Evolutionary conservation across 2,888 invertebrate genomes (phyloP).

Genomic region (Mayetiola destructor): DNA sequence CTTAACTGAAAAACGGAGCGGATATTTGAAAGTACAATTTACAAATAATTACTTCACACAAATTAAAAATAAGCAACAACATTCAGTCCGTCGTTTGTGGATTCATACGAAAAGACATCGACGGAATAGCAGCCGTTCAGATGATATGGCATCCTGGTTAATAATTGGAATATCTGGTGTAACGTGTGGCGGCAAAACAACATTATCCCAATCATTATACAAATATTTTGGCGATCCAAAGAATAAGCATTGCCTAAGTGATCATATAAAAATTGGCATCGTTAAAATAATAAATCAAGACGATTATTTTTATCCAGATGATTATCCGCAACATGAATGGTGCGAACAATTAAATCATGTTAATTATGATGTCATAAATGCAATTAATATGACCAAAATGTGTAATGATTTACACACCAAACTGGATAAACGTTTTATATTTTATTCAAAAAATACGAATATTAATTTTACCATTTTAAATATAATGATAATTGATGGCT

Average conservation of each 20-base stretch:
- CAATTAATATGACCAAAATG: slow-evolving; percentile 62
- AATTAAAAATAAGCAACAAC: not conserved
- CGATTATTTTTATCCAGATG: slow-evolving; percentile 53
- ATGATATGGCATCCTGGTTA: slow-evolving; percentile 38
- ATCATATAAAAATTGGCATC: slow-evolving; percentile 31
- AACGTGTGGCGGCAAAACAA: slow-evolving; percentile 53
- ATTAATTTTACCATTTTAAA: slow-evolving; percentile 30
- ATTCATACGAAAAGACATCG: not conserved
- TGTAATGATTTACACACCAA: slow-evolving; percentile 40
- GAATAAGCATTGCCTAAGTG: slow-evolving; percentile 23
- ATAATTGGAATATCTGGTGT: slow-evolving; percentile 62
- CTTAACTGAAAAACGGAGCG: too few relatives aligned
- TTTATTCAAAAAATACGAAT: slow-evolving; percentile 18
- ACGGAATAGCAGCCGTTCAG: not conserved
- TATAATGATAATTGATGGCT: slow-evolving; percentile 61
- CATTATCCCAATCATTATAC: slow-evolving; percentile 12
- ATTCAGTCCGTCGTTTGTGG: not conserved
- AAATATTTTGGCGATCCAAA: slow-evolving; percentile 9
- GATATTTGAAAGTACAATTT: too few relatives aligned
- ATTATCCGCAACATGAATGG: slow-evolving; percentile 48
- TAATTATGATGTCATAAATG: slow-evolving; percentile 58
- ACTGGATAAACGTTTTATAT: slow-evolving; percentile 23
- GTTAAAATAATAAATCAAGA: slow-evolving; percentile 54
- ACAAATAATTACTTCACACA: not conserved
- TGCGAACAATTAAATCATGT: slow-evolving; percentile 52